Percentiles rank a stretch among this genome's conserved stretches.
Evolutionary conservation across 2,888 invertebrate genomes (phyloP).

Genomic region (Standfussiana lucernea): DNA sequence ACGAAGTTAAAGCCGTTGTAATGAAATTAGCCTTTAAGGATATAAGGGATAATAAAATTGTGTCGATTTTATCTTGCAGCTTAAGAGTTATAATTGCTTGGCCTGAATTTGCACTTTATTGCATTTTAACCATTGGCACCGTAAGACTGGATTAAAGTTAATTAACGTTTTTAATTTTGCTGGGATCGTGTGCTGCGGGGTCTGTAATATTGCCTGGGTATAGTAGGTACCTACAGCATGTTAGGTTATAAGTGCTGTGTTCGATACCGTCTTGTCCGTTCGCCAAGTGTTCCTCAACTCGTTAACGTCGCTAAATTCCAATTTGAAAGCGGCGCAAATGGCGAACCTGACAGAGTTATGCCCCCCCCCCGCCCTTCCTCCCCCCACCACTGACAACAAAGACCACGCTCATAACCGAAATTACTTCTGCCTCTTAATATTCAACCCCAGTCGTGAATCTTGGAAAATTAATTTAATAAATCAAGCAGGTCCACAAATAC

Average conservation of each 20-base stretch:
- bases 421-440: constrained; percentile 87
- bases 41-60: constrained; percentile 38
- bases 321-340: constrained; percentile 72
- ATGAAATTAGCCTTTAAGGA: constrained; percentile 47
- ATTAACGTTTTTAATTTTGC: constrained; percentile 22
- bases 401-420: constrained; percentile 84
- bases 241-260: constrained; percentile 6
- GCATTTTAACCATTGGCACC: constrained; percentile 23
- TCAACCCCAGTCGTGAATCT: constrained; percentile 83
- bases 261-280: constrained; percentile 35
- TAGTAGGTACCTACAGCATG: background rate
- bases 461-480: constrained; percentile 89
- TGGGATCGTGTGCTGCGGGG: constrained; percentile 1
- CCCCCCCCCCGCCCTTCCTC: constrained; percentile 65
- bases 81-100: constrained; percentile 45
- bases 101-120: constrained; percentile 21
- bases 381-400: constrained; percentile 81
- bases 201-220: background rate
- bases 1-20: constrained; percentile 33
- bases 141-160: constrained; percentile 27
- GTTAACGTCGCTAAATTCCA: constrained; percentile 76
- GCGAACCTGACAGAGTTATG: constrained; percentile 80
- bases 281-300: constrained; percentile 71
- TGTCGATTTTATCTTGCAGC: constrained; percentile 37
- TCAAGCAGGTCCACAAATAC: constrained; percentile 82